Base-by-base conservation (phyloP, 2,888 invertebrate genomes). In the Andrena fulva region DNA sequence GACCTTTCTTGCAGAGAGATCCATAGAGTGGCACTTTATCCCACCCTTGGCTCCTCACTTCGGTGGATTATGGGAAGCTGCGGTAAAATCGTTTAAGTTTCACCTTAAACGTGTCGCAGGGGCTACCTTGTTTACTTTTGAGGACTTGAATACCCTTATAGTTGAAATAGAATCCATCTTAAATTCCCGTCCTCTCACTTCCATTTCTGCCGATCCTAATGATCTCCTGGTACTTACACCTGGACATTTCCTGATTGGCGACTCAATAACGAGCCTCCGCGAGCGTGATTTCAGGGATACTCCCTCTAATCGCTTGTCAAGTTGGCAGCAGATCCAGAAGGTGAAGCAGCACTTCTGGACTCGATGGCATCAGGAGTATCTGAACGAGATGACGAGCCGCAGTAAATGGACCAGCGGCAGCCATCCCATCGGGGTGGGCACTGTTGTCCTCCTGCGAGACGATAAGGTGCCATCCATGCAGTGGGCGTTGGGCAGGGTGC, bases 331-430 rank as follows among this genome's bases (percentile, higher is more conserved):
- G 0, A 6, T 66, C 2, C 64, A 73, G 2, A 16, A 64, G 2
- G 6, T 73, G 0, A 56, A 59, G 6, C 64, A 73, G 2, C 35
- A 73, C 29, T 73, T 73, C 12, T 64, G 56, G 64, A 42, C 12
- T 8, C 54, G 73, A 2, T 74, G 73, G 66, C 59, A 56, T 0
- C 66, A 59, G 6, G 64, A 66, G 1, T 66, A 66, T 8, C 1
- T 74, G 2, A 64, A 74, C 3, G 66, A 74, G 10, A 0, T 74
- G 48, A 56, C 54, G 24, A 16, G 4, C 12, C 42, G 12, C 42
- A 42, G 42, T 4, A 42, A 42, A 12, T 42, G 42, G 42, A 42
- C 4, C 4, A 66, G 73, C 0, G 2, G 1, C 0, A 42, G 5
- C 5, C 66, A 64, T 4, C 33, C 16, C 0, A 64, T 64, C n/a